Percentiles rank a stretch among this genome's conserved stretches.
Evolutionary conservation across 2,113 vertebrate genomes (phyloP).

Genomic region (Ramphastos sulfuratus): DNA sequence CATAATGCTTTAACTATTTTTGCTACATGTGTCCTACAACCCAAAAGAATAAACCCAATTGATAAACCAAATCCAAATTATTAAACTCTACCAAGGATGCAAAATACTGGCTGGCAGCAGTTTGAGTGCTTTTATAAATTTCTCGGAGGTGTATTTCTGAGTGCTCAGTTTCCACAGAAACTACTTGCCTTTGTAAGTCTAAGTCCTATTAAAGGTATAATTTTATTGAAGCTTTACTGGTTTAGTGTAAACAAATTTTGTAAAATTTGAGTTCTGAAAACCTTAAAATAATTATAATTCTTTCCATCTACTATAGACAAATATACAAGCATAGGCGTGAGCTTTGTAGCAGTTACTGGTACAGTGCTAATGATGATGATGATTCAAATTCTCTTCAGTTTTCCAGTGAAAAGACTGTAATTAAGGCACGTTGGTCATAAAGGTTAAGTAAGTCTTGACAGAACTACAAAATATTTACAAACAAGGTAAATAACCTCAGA

Average conservation of each 20-base stretch:
- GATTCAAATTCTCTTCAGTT: neutral
- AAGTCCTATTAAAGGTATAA: neutral
- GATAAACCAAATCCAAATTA: neutral
- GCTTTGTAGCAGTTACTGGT: neutral
- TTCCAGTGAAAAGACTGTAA: neutral
- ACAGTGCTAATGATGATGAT: neutral
- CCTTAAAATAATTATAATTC: neutral
- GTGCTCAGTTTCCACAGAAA: slow-evolving; percentile 41
- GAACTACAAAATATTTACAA: slow-evolving; percentile 21
- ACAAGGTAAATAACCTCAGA: slow-evolving; percentile 27
- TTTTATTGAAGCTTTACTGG: neutral
- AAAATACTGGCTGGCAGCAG: slow-evolving; percentile 1
- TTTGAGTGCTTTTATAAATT: slow-evolving; percentile 14
- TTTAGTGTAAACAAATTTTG: neutral
- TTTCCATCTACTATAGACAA: neutral
- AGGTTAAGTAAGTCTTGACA: slow-evolving; percentile 20
- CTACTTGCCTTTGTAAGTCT: neutral
- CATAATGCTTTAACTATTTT: neutral
- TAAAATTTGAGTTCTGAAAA: neutral
- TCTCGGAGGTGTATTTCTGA: neutral
- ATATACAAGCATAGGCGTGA: neutral
- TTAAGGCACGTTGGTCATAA: neutral
- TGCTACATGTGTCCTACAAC: neutral
- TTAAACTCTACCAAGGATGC: neutral
- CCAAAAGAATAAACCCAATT: neutral